Evolutionary conservation across 53 echinoderm and acorn worm genomes (phyloP).

Genomic region (Patiria pectinifera): DNA sequence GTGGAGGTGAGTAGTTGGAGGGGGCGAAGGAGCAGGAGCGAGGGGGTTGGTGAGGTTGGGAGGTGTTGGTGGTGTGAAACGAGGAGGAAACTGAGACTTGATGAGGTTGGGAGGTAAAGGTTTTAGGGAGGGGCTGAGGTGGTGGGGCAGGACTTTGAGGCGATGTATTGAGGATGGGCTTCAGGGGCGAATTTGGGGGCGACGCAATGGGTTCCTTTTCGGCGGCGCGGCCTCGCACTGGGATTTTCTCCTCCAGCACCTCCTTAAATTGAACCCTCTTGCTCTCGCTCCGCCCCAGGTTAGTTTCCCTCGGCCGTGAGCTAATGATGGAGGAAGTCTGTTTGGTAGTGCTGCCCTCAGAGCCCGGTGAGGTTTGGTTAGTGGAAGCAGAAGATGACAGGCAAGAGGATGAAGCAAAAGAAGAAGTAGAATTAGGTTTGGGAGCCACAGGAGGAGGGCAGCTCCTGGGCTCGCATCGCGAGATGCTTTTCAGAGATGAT

Average conservation of each 20-base stretch:
- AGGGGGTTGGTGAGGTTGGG: slow-evolving; percentile 21
- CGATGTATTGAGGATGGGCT: slow-evolving; percentile 59
- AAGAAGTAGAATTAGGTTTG: slow-evolving; percentile 55
- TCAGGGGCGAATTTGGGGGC: slow-evolving; percentile 51
- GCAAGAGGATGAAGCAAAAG: slow-evolving; percentile 21
- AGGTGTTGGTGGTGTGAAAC: slow-evolving; percentile 24
- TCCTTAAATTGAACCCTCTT: slow-evolving; percentile 92
- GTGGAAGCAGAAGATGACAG: slow-evolving; percentile 27
- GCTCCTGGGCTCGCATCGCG: slow-evolving; percentile 58
- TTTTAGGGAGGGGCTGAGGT: slow-evolving; percentile 27
- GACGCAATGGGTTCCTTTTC: slow-evolving; percentile 54
- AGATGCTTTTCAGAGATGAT: slow-evolving; percentile 40
- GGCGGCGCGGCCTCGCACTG: slow-evolving; percentile 54
- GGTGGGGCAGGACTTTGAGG: slow-evolving; percentile 58
- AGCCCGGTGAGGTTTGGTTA: slow-evolving; percentile 54
- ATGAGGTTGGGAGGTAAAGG: slow-evolving; percentile 43
- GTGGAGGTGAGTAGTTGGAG: not conserved
- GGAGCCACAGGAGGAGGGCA: slow-evolving; percentile 65
- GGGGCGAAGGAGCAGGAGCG: slow-evolving; percentile 11
- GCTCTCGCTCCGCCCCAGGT: slow-evolving; percentile 72
- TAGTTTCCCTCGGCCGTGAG: slow-evolving; percentile 73
- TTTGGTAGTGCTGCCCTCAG: slow-evolving; percentile 49
- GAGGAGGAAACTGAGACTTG: slow-evolving; percentile 10
- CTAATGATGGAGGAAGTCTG: slow-evolving; percentile 63
- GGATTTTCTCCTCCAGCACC: slow-evolving; percentile 80